A percentile compares a stretch with the other conserved stretches of the same genome.
Conservation (phyloP, 2,113 vertebrate genomes). For the Cygnus atratus region DNA sequence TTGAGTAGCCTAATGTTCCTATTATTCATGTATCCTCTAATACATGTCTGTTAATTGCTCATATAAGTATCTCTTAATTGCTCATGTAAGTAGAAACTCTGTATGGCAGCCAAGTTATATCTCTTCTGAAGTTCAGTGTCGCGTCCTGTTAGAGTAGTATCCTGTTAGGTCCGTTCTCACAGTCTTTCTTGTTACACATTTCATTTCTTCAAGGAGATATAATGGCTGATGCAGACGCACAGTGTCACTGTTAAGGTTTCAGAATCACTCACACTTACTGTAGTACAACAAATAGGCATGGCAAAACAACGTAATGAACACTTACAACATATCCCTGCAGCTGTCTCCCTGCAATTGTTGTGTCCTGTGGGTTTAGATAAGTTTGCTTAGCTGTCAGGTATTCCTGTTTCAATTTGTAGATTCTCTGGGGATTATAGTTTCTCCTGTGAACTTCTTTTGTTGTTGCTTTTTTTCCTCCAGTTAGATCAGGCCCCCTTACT, state of each 20-base stretch:
- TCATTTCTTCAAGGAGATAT: background rate
- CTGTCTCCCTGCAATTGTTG: background rate
- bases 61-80: background rate
- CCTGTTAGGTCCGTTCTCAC: background rate
- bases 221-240: background rate
- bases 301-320: background rate
- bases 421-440: background rate
- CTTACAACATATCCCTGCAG: background rate
- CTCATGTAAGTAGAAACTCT: background rate
- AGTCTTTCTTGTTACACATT: background rate
- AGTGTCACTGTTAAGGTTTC: background rate
- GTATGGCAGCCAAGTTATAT: background rate
- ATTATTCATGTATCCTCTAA: background rate
- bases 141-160: background rate
- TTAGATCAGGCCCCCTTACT: background rate
- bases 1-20: background rate
- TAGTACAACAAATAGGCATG: background rate
- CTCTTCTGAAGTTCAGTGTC: background rate
- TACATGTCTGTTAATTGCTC: background rate
- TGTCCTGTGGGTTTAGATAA: background rate
- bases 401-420: background rate
- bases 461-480: background rate
- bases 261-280: background rate
- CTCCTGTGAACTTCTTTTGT: background rate
- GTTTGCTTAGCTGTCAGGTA: background rate